Conservation (phyloP, 2,113 vertebrate species). For the Cichladusa arquata region DNA sequence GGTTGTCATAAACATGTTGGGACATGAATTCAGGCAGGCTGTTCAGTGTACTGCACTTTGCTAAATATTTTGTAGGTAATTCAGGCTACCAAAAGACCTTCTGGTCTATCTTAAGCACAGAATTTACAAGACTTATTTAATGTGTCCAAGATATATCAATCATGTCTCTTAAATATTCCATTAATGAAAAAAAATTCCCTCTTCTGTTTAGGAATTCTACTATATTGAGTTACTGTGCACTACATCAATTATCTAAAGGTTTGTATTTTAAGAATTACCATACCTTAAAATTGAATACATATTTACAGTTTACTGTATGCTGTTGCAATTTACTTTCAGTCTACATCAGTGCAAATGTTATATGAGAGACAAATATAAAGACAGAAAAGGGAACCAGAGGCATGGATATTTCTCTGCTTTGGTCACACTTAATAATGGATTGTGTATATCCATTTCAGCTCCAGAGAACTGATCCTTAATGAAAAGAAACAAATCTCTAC, state of each 20-base stretch:
- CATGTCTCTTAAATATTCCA: background rate
- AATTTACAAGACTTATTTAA: background rate
- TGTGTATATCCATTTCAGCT: background rate
- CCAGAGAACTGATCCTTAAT: background rate
- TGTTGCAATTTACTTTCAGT: background rate
- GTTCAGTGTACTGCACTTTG: background rate
- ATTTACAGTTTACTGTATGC: background rate
- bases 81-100: background rate
- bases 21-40: background rate
- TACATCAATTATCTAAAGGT: background rate
- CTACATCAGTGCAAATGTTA: background rate
- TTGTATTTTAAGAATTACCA: background rate
- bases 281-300: background rate
- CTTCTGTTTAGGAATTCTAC: background rate
- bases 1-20: background rate
- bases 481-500: background rate
- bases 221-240: background rate
- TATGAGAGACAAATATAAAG: background rate
- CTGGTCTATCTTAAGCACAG: background rate
- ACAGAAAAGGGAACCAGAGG: background rate
- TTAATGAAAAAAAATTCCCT: background rate
- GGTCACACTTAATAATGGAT: background rate
- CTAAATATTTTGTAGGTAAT: background rate
- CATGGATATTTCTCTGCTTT: background rate
- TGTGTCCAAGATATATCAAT: background rate